Base-by-base conservation (phyloP, 2,888 invertebrate genomes). In the Mystacides longicornis region DNA sequence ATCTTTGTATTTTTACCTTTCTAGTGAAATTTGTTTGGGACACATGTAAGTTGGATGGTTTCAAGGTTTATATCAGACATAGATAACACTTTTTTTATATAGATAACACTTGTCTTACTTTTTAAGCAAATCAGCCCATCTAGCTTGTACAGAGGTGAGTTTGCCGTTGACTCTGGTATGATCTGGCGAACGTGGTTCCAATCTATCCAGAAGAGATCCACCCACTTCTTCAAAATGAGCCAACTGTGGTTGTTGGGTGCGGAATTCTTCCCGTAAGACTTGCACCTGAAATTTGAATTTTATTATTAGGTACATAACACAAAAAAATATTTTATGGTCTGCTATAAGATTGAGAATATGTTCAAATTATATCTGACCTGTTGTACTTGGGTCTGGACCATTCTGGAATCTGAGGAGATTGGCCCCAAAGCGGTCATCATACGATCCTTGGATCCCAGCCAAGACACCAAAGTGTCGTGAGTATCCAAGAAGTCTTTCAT, bases 381-480 rank as follows among this genome's bases (percentile, higher is more conserved):
- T 68, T 95, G 93, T 18, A 95, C 90, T 79, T 97, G 97, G 33
- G 92, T 93, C 67, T 93, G 90, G 2, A 96, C 93, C 87, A 96
- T 91, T 53, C 94, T 81, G 1, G 95, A 93, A 71, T 98, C 97
- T 0, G 94, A 91, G 0, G 95, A 94, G 65, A 98, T 94, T 1
- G 96, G 96, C 18, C 97, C 97, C 0, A 98, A 77, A 0, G 95
- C 96, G 0, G 89, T 86, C 72, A 98, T 79, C 95, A 98, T 96
- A 64, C 93, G 87, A 66, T 96, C 95, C 73, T 98, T 98, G 62
- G 93, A 89, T 23, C 81, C 81, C 46, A 97, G 77, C 96, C 97
- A 98, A 54, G 85, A 85, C 5, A 85, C 81, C 55, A 97, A 77
- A 62, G 85, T 87, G 67, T 87, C 89, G 68, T 92, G 87, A 0